Evolutionary conservation across 2,113 vertebrate genomes (phyloP), one percentile per base, ranked within the genome.

Genomic region (Antennarius striatus): DNA sequence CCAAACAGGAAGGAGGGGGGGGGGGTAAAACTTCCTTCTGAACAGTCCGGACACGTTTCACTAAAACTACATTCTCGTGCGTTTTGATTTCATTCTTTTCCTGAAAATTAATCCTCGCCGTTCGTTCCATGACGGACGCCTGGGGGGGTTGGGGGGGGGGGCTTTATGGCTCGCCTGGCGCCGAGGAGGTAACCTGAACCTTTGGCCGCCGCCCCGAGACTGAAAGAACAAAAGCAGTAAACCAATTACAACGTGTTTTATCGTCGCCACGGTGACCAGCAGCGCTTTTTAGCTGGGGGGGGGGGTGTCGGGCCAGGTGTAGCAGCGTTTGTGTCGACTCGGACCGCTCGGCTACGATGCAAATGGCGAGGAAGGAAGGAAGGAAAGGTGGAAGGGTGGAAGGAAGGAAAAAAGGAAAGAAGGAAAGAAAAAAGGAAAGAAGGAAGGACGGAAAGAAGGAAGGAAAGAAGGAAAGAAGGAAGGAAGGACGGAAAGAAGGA

Each of bases 201-300:
- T 76, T 79, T 83, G 52, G 61, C 76, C 64, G 59, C 40, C 10
- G 30, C 73, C 11, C 50, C 80, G 75, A 59, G 81, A 80, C 83
- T 1, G 3, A 36, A 36, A 76, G 71, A 85, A 89, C 85, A 85
- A 86, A 22, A 78, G 82, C 83, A 62, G 79, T 82, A 88, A 91
- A 90, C 85, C 91, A 92, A 91, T 92, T 89, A 91, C 83, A 82
- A 75, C 13, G 39, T 3, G 84, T 81, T 89, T 90, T 86, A 89
- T 86, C 76, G 79, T 79, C 71, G 62, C 77, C 50, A 30, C 63
- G 3, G 79, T 68, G 77, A 88, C 90, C 80, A 17, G 48, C 61
- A 55, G 86, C 76, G 49, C 1, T 22, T 80, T 83, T 85, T 56
- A 77, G 73, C 76, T 51, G 77, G 91, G 22, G 22, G 22, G 22